Evolutionary conservation across 2,113 vertebrate genomes (phyloP).

Genomic region (Plecturocebus donacophilus): DNA sequence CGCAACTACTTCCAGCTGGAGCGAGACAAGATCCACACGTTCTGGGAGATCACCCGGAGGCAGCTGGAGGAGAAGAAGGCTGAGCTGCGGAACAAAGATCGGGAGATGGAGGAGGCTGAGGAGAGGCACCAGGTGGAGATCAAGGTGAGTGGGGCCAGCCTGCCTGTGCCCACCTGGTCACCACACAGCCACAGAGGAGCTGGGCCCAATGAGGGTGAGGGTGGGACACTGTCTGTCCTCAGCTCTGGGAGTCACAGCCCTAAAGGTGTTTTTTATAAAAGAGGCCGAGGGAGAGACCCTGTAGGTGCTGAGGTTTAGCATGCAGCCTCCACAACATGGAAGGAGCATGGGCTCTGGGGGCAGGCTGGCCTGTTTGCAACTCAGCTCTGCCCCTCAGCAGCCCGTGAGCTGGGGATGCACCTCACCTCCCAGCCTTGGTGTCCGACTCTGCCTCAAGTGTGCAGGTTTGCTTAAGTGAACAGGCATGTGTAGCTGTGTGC

Average conservation of each 20-base stretch:
- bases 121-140: slow-evolving; percentile 93
- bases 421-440: not conserved
- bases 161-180: fast-evolving
- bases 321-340: not conserved
- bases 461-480: not conserved
- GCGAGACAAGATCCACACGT: slow-evolving; percentile 91
- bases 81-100: slow-evolving; percentile 88
- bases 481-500: not conserved
- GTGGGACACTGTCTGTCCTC: not conserved
- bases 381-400: not conserved
- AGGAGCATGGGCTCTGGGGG: not conserved
- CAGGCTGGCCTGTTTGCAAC: not conserved
- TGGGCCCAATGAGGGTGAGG: fast-evolving
- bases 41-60: slow-evolving; percentile 90
- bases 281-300: not conserved
- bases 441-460: not conserved
- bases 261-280: not conserved
- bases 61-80: slow-evolving; percentile 91
- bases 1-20: slow-evolving; percentile 96
- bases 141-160: slow-evolving; percentile 84
- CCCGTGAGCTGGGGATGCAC: not conserved
- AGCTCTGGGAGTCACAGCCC: not conserved
- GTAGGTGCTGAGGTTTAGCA: not conserved
- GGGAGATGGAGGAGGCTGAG: slow-evolving; percentile 92
- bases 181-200: fast-evolving